Evolutionary conservation across 1,140 invertebrate species (phyloP), one percentile per base, ranked within the genome.

Genomic region (Hydropsyche tenuis): DNA sequence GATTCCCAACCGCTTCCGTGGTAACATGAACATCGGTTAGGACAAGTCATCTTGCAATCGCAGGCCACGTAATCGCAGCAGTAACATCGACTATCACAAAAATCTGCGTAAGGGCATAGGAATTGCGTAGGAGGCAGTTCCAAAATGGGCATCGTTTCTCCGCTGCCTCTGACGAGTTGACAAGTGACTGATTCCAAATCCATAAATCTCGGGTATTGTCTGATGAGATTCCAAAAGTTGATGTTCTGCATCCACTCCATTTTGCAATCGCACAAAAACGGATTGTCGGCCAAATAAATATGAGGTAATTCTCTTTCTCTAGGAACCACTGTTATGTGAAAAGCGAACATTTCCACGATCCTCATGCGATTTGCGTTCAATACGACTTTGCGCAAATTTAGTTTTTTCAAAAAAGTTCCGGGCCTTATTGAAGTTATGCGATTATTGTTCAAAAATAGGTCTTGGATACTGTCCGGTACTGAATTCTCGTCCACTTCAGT

Each of bases 21-120:
- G 81, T 93, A 96, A 80, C 94, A 96, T 18, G 91, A 92, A 82
- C 94, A 96, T 75, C 94, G 92, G 23, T 88, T 86, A 9, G 94
- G 94, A 79, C 94, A 96, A 2, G 92, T 94, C 93, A 95, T 95
- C 83, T 95, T 92, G 79, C 94, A 96, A 80, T 95, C 93, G 81
- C 94, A 96, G 25, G 93, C 93, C 82, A 95, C 93, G 82, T 94
- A 95, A 73, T 95, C 93, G 80, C 94, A 96, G 81, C 94, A 96
- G 79, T 94, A 93, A 80, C 94, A 96, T 48, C 94, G 87, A 9
- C 93, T 90, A 80, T 94, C 94, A 82, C 94, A 96, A 81, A 95
- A 94, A 18, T 91, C 91, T 80, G 93, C 90, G 86, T 96, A 96
- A 4, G 89, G 89, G 83, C 94, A 96, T 69, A 96, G 85, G 81